Base-by-base conservation (phyloP, 2,888 invertebrate genomes). In the Didymodactylos carnosus region DNA sequence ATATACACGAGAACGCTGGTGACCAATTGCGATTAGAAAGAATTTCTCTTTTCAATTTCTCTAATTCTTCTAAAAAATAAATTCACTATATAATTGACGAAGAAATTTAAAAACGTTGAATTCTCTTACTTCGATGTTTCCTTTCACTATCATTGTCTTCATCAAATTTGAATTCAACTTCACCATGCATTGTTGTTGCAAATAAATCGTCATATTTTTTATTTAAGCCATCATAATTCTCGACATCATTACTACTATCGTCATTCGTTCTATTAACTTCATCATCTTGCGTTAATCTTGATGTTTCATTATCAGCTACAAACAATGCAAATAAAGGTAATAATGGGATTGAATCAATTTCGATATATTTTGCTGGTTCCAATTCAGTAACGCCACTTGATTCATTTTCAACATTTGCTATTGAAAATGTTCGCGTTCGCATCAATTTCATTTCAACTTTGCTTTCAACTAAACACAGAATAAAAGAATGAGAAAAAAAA, bases 301-400 rank as follows among this genome's bases (percentile, higher is more conserved):
- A n/a, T 4, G 13, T 16, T 75, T 85, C 84, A 23, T 82, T 80
- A 81, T 99, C 98, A 0, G 97, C 95, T 40, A 92, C 91, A 11
- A 98, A 86, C 2, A 99, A 86, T 4, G 94, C 94, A 91, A 94
- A 97, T 27, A 99, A 85, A 0, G 98, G 98, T 72, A 99, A 85
- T 0, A 98, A 95, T 1, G 98, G 94, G 78, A 99, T 94, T n/a
- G 95, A 93, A 3, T 91, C 91, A 76, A 97, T 90, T 83, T 98
- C 97, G 0, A 94, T 91, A 81, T 94, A 94, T 84, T 93, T 93
- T 73, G 93, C 83, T 77, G 90, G 91, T 49, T 92, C 86, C 80
- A 93, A 93, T 81, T 93, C 92, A 0, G 62, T 46, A 14, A 74
- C 46, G n/a, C 53, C 51, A 6, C 41, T 29, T 69, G 43, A 51